Base-by-base conservation (phyloP, 2,113 vertebrate genomes). In the Heteronetta atricapilla region DNA sequence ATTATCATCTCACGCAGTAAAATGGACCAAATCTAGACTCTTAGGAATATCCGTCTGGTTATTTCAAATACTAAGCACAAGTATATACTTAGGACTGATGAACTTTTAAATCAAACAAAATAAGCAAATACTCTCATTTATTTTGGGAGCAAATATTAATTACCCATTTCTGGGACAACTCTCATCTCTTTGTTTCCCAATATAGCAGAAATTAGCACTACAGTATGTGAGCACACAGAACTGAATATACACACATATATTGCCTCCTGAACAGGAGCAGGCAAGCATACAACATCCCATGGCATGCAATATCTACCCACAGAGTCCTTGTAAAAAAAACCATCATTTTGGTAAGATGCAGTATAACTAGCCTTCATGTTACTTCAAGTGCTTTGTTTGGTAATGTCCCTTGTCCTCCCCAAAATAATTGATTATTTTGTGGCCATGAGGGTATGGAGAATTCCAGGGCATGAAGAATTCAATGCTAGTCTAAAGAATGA, bases 1-100 rank as follows among this genome's bases (percentile, higher is more conserved):
- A 56, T 75, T 83, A 67, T 36, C 22, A 88, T 20, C 42, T 74
- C 12, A 42, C 14, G 16, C 5, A 18, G 40, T 59, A 63, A 86
- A 88, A 80, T 9, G 7, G 21, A 53, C 9, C 28, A 20, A 52
- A 2, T 4, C 63, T 38, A 78, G 52, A 59, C 22, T 21, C n/a
- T 60, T 80, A 53, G n/a, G 44, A 73, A 86, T 28, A 22, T n/a
- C 40, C 48, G 33, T 25, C 44, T 53, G 4, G 17, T 58, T 36
- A 82, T 74, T 92, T 88, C 67, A 83, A n/a, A 82, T 17, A 40
- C 50, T 86, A 89, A 36, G 13, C 4, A 11, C 12, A 73, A 79
- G 38, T 89, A 72, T 33, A 26, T 5, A 59, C 73, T 85, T 48
- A 28, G 9, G 13, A 11, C 34, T 76, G 72, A 62, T 15, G 70